Conservation (phyloP, 2,888 invertebrate genomes). For the Choristoneura rosaceana region DNA sequence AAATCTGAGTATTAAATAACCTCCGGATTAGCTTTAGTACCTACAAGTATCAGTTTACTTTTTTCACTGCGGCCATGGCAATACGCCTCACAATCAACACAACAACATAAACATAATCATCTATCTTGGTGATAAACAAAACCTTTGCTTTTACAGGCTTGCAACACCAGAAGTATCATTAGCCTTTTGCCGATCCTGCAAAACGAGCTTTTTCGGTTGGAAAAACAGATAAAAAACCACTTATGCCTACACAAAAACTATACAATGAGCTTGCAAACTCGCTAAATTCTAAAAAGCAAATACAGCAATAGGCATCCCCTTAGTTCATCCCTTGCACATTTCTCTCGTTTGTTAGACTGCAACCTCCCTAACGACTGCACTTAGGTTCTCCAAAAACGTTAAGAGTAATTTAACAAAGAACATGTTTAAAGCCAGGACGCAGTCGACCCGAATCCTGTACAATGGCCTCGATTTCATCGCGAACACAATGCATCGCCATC, state of each 20-base stretch:
- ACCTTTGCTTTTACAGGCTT: background rate
- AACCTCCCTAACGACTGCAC: slow-evolving; percentile 18
- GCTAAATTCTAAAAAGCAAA: background rate
- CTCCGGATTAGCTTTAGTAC: too few relatives aligned
- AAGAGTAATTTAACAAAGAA: slow-evolving; percentile 36
- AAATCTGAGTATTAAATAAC: too few relatives aligned
- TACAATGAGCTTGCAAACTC: background rate
- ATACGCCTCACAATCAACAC: too few relatives aligned
- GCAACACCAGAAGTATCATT: background rate
- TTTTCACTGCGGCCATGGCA: too few relatives aligned
- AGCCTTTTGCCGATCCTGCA: background rate
- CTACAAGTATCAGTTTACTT: too few relatives aligned
- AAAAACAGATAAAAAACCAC: background rate
- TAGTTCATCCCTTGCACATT: background rate
- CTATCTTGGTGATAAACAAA: too few relatives aligned
- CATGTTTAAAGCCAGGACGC: slow-evolving; percentile 64
- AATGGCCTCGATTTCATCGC: slow-evolving; percentile 70
- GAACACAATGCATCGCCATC: slow-evolving; percentile 67
- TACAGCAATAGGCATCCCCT: background rate
- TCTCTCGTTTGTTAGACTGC: background rate
- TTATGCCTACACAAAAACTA: background rate
- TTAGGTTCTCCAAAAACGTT: slow-evolving; percentile 13
- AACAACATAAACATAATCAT: too few relatives aligned
- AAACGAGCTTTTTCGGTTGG: background rate
- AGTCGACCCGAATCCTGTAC: slow-evolving; percentile 70